Base-by-base conservation (phyloP, 1,140 invertebrate species). In the Littorina saxatilis region DNA sequence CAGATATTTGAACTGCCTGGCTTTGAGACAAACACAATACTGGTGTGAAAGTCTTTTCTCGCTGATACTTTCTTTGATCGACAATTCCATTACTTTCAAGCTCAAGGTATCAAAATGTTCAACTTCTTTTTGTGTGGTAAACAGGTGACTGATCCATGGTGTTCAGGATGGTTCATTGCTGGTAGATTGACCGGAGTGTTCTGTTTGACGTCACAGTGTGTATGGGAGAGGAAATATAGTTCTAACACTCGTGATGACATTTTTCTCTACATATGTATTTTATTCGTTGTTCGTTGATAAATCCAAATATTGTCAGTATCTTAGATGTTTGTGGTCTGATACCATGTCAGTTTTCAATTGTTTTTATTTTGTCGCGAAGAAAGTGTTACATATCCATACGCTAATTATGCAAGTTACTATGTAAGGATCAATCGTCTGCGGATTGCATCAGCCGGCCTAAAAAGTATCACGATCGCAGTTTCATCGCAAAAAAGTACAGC, bases 371-470 rank as follows among this genome's bases (percentile, higher is more conserved):
- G n/a, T n/a, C n/a, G n/a, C 13, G 20, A 13, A 11, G n/a, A 32
- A 63, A 32, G 15, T 68, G 27, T 47, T 47, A 23, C n/a, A n/a
- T 50, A 27, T 17, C 5, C 23, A 11, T 32, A 43, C 27, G 39
- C 39, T 17, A 27, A 50, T 73, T 73, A 50, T 73, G 70, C 40
- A 73, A 50, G 43, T 73, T 27, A 47, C 70, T 32, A 11, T 13
- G 40, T n/a, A 73, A 50, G 37, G 70, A n/a, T 50, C 39, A 73
- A 29, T 50, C 11, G 5, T 17, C 39, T n/a, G 70, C 27, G 20
- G 70, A 73, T 73, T 73, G 70, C 70, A 73, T 73, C 70, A 73
- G 70, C 70, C n/a, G 58, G 4, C 23, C 20, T 23, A 61, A 23
- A 61, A 5, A 11, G 4, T 5, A 23, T n/a, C 58, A 11, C 58